phyloP scores from a whole-genome alignment of 2,113 vertebrate species.

The Baryphthengus martii region DNA sequence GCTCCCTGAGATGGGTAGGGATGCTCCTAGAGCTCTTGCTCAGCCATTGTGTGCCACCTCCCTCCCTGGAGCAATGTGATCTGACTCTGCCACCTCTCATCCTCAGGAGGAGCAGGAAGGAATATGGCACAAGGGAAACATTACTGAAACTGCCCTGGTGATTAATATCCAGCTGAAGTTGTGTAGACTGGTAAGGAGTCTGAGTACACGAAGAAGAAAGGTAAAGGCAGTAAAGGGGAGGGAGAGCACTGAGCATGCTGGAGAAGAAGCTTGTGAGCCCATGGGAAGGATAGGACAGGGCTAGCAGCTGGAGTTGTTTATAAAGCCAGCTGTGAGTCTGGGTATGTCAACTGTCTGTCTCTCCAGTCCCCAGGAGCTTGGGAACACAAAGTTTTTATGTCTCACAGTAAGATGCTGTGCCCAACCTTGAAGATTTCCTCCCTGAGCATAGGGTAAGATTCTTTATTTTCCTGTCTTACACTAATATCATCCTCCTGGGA shows the following conservation, averaged over 20 bases:
- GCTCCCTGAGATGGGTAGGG: not conserved
- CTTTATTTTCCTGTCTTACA: not conserved
- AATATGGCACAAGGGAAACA: not conserved
- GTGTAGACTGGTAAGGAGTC: not conserved
- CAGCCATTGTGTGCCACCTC: fast-evolving
- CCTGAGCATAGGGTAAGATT: not conserved
- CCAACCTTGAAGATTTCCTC: not conserved
- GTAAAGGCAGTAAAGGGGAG: not conserved
- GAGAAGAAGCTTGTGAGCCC: not conserved
- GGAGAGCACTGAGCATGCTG: not conserved
- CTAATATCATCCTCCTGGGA: not conserved
- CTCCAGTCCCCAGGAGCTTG: not conserved
- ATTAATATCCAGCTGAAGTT: not conserved
- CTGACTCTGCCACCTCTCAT: not conserved
- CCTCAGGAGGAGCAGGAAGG: not conserved
- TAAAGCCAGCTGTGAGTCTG: not conserved
- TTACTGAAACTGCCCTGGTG: not conserved
- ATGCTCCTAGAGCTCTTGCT: not conserved
- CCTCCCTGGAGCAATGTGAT: not conserved
- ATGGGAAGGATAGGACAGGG: not conserved
- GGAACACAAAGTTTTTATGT: not conserved
- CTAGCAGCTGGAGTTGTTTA: not conserved
- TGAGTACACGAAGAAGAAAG: not conserved
- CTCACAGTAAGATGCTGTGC: not conserved
- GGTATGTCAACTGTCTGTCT: not conserved